Conservation (phyloP, 2,888 invertebrate genomes). For the Drosophila neonasuta region DNA sequence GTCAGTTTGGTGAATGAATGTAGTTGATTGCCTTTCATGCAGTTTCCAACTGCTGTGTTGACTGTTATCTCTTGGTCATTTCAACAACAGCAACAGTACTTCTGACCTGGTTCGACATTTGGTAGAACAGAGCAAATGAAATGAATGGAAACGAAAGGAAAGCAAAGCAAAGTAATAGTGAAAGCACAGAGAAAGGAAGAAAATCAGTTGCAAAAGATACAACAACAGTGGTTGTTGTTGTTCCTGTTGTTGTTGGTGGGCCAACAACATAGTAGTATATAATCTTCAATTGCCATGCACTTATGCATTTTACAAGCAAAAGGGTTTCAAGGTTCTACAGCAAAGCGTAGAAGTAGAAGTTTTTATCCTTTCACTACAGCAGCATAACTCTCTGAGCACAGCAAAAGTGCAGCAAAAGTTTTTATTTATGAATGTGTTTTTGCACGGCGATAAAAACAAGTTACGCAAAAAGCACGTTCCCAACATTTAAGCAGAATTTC, state of each 20-base stretch:
- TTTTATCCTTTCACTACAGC: constrained; percentile 25
- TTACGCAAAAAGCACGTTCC: constrained; percentile 55
- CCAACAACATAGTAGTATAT: constrained; percentile 29
- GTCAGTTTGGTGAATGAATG: constrained; percentile 17
- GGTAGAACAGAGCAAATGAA: neutral
- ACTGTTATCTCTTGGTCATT: constrained; percentile 12
- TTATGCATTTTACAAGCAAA: constrained; percentile 18
- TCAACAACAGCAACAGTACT: neutral
- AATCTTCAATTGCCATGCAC: constrained; percentile 55
- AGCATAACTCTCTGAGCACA: constrained; percentile 29
- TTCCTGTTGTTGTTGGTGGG: constrained; percentile 7
- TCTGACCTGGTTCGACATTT: constrained; percentile 20
- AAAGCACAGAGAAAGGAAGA: neutral
- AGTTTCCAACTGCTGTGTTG: constrained; percentile 28
- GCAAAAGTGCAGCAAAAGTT: constrained; percentile 44
- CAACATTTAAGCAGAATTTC: constrained; percentile 18
- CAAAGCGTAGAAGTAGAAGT: constrained; percentile 32
- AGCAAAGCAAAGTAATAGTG: neutral
- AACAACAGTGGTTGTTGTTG: neutral
- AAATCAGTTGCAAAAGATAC: constrained; percentile 34
- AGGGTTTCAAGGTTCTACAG: constrained; percentile 43
- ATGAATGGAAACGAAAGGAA: neutral
- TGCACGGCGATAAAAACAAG: constrained; percentile 51
- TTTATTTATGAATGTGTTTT: constrained; percentile 69
- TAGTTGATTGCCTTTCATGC: constrained; percentile 13